phyloP scores from a whole-genome alignment of 2,888 invertebrate species.

The Caenorhabditis sinica region DNA sequence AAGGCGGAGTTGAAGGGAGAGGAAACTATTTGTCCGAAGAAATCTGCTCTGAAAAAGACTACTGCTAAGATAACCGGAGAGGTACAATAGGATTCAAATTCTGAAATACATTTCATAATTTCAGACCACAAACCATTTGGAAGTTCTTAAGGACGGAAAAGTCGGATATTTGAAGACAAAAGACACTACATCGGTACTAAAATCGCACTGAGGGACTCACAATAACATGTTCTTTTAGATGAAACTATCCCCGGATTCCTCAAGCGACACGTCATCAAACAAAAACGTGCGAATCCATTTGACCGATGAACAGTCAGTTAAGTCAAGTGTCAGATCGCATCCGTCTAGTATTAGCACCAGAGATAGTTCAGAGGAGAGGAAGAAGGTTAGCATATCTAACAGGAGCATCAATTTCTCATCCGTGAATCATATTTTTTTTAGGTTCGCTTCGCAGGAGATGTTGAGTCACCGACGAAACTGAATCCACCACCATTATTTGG shows the following conservation, averaged over 20 bases:
- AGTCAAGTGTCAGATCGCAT: slow-evolving; percentile 59
- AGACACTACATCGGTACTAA: slow-evolving; percentile 51
- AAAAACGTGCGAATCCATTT: slow-evolving; percentile 63
- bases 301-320: slow-evolving; percentile 54
- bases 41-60: slow-evolving; percentile 61
- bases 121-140: slow-evolving; percentile 49
- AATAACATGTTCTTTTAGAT: slow-evolving; percentile 37
- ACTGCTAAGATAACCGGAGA: slow-evolving; percentile 59
- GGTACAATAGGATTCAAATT: slow-evolving; percentile 8
- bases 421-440: slow-evolving; percentile 18
- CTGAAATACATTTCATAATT: background rate
- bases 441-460: slow-evolving; percentile 70
- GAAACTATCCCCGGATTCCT: slow-evolving; percentile 53
- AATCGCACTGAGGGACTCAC: background rate
- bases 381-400: slow-evolving; percentile 53
- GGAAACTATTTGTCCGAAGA: slow-evolving; percentile 56
- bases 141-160: slow-evolving; percentile 57
- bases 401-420: background rate
- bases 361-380: slow-evolving; percentile 71
- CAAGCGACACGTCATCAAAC: slow-evolving; percentile 61
- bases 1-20: slow-evolving; percentile 69
- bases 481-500: slow-evolving; percentile 47
- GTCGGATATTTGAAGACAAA: slow-evolving; percentile 52
- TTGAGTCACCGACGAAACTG: slow-evolving; percentile 35
- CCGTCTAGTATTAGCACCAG: slow-evolving; percentile 62